phyloP scores from a whole-genome alignment of 2,113 vertebrate species.

The Gopherus evgoodei region DNA sequence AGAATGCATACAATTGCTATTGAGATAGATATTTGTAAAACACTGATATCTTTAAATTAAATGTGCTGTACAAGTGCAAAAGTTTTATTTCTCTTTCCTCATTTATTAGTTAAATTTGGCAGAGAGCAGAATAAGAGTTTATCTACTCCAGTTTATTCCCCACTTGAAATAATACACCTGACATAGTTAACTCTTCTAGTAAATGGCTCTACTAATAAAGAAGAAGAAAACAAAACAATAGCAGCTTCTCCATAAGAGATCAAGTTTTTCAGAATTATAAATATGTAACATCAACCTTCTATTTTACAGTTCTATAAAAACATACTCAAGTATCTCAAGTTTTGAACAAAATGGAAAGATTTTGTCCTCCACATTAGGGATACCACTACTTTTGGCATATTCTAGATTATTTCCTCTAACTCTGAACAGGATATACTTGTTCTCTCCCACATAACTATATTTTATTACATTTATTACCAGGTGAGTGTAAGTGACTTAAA shows the following conservation, averaged over 20 bases:
- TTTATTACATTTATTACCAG: neutral
- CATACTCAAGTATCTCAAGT: neutral
- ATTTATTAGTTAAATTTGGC: neutral
- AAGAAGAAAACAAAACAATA: neutral
- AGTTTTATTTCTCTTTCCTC: neutral
- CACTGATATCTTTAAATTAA: neutral
- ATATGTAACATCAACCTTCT: neutral
- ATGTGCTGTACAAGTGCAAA: neutral
- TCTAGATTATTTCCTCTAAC: neutral
- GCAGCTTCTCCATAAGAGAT: neutral
- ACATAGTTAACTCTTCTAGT: neutral
- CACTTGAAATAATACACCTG: neutral
- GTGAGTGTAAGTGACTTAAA: neutral
- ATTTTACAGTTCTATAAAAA: neutral
- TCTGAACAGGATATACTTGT: neutral
- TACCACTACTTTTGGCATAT: rapidly evolving
- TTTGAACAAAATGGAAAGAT: neutral
- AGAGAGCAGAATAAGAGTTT: slow-evolving; percentile 3
- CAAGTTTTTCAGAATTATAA: neutral
- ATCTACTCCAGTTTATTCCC: neutral
- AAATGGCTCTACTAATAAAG: neutral
- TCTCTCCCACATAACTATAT: neutral
- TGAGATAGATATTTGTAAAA: neutral
- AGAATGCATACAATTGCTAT: neutral
- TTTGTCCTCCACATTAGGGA: neutral